Percentiles rank a stretch among this genome's conserved stretches.
Conservation (phyloP, 2,113 vertebrate species). For the Rhinichthys klamathensis region DNA sequence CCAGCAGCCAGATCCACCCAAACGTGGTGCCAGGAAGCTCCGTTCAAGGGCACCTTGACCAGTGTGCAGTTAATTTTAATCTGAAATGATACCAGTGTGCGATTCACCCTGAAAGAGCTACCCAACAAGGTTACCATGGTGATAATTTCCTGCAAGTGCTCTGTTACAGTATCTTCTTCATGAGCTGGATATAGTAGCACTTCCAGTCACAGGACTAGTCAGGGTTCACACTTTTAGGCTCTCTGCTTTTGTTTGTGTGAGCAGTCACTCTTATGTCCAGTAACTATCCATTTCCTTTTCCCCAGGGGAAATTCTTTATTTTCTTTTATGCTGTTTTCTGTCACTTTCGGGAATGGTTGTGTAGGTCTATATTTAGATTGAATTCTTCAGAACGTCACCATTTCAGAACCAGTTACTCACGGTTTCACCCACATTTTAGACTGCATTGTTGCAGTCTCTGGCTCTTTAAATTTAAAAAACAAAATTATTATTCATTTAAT, state of each 20-base stretch:
- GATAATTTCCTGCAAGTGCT: constrained; percentile 38
- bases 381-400: constrained; percentile 19
- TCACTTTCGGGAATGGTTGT: constrained; percentile 45
- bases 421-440: background rate
- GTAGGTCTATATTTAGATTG: constrained; percentile 29
- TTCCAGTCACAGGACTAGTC: constrained; percentile 47
- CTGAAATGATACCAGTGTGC: constrained; percentile 40
- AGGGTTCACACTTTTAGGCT: constrained; percentile 18
- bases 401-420: constrained; percentile 21
- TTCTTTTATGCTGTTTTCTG: constrained; percentile 24
- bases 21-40: constrained; percentile 48
- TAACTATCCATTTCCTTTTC: constrained; percentile 52
- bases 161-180: constrained; percentile 12
- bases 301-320: constrained; percentile 24
- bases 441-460: background rate
- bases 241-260: constrained; percentile 14
- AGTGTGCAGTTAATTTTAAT: constrained; percentile 41
- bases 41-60: constrained; percentile 46
- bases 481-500: too few species aligned
- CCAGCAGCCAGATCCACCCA: constrained; percentile 35
- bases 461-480: too few species aligned
- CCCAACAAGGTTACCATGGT: constrained; percentile 36
- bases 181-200: constrained; percentile 46
- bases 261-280: constrained; percentile 43
- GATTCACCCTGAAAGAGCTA: constrained; percentile 37